Base-by-base conservation (phyloP, 2,797 vertebrate species). In the Fratercula arctica region DNA sequence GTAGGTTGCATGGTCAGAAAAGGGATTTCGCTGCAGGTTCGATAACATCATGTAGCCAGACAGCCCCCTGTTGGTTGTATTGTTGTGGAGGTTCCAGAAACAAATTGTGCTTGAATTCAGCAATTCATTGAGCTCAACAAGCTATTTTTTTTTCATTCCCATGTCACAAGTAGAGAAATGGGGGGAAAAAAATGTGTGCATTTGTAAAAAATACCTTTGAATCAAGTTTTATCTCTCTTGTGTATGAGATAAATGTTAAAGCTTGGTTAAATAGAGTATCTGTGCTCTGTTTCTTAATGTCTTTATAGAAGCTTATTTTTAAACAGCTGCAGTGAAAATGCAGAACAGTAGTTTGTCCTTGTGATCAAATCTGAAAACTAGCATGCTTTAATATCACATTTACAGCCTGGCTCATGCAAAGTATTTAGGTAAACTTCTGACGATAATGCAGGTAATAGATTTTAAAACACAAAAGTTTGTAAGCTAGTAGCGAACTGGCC, bases 11-110 rank as follows among this genome's bases (percentile, higher is more conserved):
- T 7, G 9, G 21, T 72, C 48, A 60, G 50, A 41, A 64, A 50
- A 46, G 64, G 31, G 35, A 20, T 90, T 96, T 88, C 11, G 4
- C 35, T 84, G 59, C n/a, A 43, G 56, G 4, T 56, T 60, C 2
- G 2, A 7, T 61, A 72, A 26, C 33, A 85, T 75, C 37, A 0
- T 96, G 95, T 95, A 96, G 84, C 94, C 92, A 96, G 96, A 96
- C 95, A 97, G 96, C 96, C 96, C 96, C 94, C 96, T 97, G 89
- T 97, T 93, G 96, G 96, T 29, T 95, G 64, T 63, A 51, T 41
- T 80, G 70, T 37, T 85, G 33, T 45, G 60, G 60, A 94, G 35
- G 39, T 63, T 90, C 50, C 76, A 39, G 70, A 35, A 84, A 13
- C 20, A 4, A 87, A 21, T 26, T 10, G 8, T 79, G 56, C 73